Base-by-base conservation (phyloP, 2,797 vertebrate species). In the Oryzias sinensis region DNA sequence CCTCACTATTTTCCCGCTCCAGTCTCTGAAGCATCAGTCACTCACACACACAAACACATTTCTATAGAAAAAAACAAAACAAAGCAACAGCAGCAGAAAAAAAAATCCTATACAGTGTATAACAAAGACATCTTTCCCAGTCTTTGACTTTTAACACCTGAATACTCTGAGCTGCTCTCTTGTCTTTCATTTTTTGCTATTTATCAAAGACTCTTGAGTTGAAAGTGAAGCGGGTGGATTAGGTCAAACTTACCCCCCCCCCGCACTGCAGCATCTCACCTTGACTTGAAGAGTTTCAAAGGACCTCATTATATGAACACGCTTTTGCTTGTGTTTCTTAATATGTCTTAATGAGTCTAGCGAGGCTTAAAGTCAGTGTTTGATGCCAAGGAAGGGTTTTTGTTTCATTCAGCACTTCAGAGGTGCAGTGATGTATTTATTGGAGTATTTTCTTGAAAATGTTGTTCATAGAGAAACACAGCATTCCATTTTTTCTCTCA, bases 291-390 rank as follows among this genome's bases (percentile, higher is more conserved):
- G 18, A 48, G 68, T 74, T 71, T 70, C 54, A 63, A 78, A 60
- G 40, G 56, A 40, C 22, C 8, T 43, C 52, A 70, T 67, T 25
- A 79, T 65, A 43, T n/a, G 18, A 46, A 18, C 51, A 18, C 49
- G 43, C 52, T 45, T 15, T 25, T 49, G 5, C 33, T 29, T 63
- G 20, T 22, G 56, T 37, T 54, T 59, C 43, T 45, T 72, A 70
- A 79, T 77, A 76, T 22, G 72, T 73, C 70, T 79, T 73, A 76
- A 82, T 85, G 72, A 65, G 79, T 81, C 52, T 81, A 84, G 85
- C 81, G 76, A 85, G 61, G 67, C 76, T 69, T 79, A 68, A 69
- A 72, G 61, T 50, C 59, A 56, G 63, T 70, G 78, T 76, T 83
- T 77, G 82, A 87, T 76, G 74, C 77, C 69, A 78, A 80, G 49